Percentiles rank a stretch among this genome's conserved stretches.
Evolutionary conservation across 2,113 vertebrate genomes (phyloP).

Genomic region (Gallinago paraguaiae): DNA sequence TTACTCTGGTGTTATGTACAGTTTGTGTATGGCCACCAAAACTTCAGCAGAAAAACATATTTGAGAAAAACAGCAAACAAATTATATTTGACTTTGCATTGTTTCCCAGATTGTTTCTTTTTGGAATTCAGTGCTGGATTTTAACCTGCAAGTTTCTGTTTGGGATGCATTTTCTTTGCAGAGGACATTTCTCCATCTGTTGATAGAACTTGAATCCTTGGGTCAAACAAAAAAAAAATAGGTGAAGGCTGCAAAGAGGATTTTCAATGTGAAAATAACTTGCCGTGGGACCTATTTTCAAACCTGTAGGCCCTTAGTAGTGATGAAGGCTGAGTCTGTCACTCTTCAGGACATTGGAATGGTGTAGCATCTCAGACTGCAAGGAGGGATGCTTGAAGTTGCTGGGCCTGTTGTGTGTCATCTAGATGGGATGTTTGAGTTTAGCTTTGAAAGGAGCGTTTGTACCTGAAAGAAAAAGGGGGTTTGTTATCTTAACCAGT

Average conservation of each 20-base stretch:
- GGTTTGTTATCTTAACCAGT: neutral
- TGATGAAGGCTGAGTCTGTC: neutral
- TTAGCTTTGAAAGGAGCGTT: neutral
- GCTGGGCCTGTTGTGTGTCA: neutral
- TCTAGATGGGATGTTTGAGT: neutral
- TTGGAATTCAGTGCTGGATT: neutral
- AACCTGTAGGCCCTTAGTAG: neutral
- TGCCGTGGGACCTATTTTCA: neutral
- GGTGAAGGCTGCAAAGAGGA: neutral
- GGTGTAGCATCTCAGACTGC: neutral
- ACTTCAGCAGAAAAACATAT: neutral
- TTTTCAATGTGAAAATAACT: neutral
- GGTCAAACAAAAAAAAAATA: neutral
- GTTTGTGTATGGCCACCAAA: neutral
- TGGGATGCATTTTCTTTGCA: neutral
- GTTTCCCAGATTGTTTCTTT: neutral
- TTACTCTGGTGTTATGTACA: neutral
- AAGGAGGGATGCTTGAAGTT: neutral
- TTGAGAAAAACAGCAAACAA: neutral
- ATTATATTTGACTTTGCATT: neutral
- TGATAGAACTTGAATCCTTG: neutral
- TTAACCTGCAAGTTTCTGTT: neutral
- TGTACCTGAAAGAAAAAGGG: neutral
- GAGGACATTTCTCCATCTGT: rapidly evolving
- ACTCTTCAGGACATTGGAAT: neutral